Conservation (phyloP, 2,113 vertebrate genomes). For the Progne subis region DNA sequence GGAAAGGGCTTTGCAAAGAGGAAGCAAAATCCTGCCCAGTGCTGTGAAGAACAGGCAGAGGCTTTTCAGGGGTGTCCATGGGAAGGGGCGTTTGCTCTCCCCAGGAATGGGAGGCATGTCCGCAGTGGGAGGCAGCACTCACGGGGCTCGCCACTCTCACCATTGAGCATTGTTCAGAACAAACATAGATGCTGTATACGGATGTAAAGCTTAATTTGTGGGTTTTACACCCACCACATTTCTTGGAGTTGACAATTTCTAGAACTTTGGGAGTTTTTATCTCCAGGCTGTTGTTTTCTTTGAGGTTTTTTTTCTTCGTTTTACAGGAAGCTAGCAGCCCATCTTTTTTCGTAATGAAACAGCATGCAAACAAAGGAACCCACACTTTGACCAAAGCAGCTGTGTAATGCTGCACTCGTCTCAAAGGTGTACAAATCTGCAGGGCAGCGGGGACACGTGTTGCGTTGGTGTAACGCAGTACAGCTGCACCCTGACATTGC, state of each 20-base stretch:
- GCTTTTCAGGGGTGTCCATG: conserved; percentile 5
- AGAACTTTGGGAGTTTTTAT: neutral
- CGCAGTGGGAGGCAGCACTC: conserved; percentile 48
- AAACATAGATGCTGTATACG: neutral
- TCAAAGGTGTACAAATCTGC: neutral
- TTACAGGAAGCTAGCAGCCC: neutral
- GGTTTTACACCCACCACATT: conserved; percentile 52
- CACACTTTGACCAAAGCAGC: neutral
- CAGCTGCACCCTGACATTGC: neutral
- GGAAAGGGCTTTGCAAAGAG: neutral
- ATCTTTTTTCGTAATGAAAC: neutral
- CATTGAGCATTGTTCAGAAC: neutral
- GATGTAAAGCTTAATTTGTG: neutral
- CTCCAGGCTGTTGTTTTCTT: neutral
- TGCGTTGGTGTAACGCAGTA: neutral
- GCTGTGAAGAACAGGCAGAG: neutral
- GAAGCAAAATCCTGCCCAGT: neutral
- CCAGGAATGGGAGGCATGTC: conserved; percentile 62
- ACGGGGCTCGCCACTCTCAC: neutral
- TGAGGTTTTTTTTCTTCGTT: neutral
- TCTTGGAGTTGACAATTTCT: conserved; percentile 40
- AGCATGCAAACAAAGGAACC: neutral
- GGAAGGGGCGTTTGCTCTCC: neutral
- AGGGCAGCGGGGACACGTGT: neutral
- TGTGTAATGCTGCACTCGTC: neutral